Percentiles rank a stretch among this genome's conserved stretches.
Evolutionary conservation across 2,888 invertebrate species (phyloP).

Genomic region (Artemia sp.): DNA sequence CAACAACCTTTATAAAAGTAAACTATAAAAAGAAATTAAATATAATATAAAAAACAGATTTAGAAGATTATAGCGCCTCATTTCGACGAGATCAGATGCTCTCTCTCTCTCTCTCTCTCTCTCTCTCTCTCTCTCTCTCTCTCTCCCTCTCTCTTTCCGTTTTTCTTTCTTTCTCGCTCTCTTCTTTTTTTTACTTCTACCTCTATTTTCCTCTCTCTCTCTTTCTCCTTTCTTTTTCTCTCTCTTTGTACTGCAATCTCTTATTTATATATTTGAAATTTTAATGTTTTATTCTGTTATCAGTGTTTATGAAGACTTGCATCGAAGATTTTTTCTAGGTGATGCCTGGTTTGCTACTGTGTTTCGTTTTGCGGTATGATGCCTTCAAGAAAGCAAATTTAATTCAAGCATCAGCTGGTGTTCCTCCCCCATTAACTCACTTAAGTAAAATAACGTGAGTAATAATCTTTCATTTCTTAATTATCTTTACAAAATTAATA

Average conservation of each 20-base stretch:
- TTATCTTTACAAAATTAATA: not conserved
- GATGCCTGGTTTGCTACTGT: slow-evolving; percentile 85
- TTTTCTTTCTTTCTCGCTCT: too few relatives aligned
- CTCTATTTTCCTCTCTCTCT: not conserved
- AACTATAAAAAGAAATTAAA: too few relatives aligned
- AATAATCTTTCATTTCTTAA: not conserved
- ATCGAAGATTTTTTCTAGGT: slow-evolving; percentile 39
- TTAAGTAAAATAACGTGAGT: slow-evolving; percentile 32
- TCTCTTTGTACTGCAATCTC: not conserved
- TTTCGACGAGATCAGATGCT: too few relatives aligned
- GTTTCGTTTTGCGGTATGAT: slow-evolving; percentile 91
- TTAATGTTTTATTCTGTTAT: not conserved
- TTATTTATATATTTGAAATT: not conserved
- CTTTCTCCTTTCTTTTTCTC: not conserved
- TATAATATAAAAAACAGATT: too few relatives aligned
- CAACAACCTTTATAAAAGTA: too few relatives aligned
- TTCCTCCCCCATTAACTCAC: slow-evolving; percentile 39
- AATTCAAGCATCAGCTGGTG: slow-evolving; percentile 39
- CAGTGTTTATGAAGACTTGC: not conserved
- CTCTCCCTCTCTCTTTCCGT: too few relatives aligned
- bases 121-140: too few relatives aligned
- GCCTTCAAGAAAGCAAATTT: slow-evolving; percentile 85
- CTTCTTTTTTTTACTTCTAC: slow-evolving; percentile 19
- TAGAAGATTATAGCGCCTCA: too few relatives aligned
- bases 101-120: too few relatives aligned